These are phyloP conservation scores for Drosophila sp. DNA, from an alignment of 1,140 invertebrate species.

Conservation along the genomic window DNA sequence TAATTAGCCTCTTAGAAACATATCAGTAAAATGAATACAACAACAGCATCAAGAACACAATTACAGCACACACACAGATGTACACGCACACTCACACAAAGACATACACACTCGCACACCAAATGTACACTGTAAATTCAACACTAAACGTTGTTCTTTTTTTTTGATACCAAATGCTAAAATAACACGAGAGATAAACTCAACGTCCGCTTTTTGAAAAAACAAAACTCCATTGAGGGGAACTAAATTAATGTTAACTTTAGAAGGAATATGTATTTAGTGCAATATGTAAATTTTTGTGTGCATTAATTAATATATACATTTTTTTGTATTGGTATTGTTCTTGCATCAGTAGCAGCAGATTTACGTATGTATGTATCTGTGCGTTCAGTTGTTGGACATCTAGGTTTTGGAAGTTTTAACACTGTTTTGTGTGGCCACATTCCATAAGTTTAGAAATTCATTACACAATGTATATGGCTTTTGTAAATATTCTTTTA, in stretches of 20 bases:
- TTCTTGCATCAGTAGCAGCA: not conserved
- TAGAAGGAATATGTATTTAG: not conserved
- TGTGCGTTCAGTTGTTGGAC: not conserved
- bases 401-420: not conserved
- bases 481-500: slow-evolving; percentile 10
- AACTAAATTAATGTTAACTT: slow-evolving; percentile 4
- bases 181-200: slow-evolving; percentile 44
- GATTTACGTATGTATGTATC: not conserved
- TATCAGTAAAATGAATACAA: slow-evolving; percentile 69
- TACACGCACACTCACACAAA: slow-evolving; percentile 26
- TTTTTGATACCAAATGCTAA: slow-evolving; percentile 4
- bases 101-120: slow-evolving; percentile 27
- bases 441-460: slow-evolving; percentile 18
- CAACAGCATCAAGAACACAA: slow-evolving; percentile 27
- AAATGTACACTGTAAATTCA: slow-evolving; percentile 64
- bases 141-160: not conserved
- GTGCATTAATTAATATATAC: not conserved
- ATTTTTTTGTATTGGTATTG: not conserved
- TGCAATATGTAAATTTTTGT: slow-evolving; percentile 20
- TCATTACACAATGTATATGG: slow-evolving; percentile 12
- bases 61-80: slow-evolving; percentile 14
- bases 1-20: slow-evolving; percentile 80
- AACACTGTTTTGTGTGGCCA: not conserved
- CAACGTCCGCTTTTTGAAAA: slow-evolving; percentile 75
- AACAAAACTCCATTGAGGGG: slow-evolving; percentile 25